A percentile compares a stretch with the other conserved stretches of the same genome.
phyloP scores from a whole-genome alignment of 1,140 invertebrate species.

The Arctopsyche grandis region DNA sequence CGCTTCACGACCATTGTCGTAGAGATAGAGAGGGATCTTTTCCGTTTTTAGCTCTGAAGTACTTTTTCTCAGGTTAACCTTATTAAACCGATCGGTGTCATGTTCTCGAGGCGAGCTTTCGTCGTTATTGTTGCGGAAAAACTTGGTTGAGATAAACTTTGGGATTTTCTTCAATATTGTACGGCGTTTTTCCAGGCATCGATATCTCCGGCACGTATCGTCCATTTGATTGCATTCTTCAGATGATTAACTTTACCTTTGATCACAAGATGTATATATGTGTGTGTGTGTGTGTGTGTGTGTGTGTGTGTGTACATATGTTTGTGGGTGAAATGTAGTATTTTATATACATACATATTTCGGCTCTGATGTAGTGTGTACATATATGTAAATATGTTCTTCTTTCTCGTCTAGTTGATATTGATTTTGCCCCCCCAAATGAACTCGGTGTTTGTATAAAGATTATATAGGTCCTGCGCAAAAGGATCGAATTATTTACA shows the following conservation, averaged over 20 bases:
- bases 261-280: neutral
- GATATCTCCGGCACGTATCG: constrained; percentile 23
- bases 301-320: too few species aligned
- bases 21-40: neutral
- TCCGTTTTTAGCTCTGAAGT: neutral
- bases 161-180: constrained; percentile 6
- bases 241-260: constrained; percentile 17
- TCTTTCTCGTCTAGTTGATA: too few species aligned
- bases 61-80: constrained; percentile 24
- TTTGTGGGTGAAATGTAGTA: too few species aligned
- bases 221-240: constrained; percentile 17
- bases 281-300: too few species aligned
- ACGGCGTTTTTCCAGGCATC: neutral
- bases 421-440: too few species aligned
- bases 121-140: constrained; percentile 26
- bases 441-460: too few species aligned
- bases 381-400: too few species aligned
- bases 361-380: too few species aligned
- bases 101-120: constrained; percentile 3
- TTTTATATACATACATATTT: too few species aligned
- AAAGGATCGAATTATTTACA: too few species aligned
- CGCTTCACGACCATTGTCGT: neutral
- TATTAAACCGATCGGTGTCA: constrained; percentile 23
- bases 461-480: too few species aligned
- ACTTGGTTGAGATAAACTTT: constrained; percentile 11